These are phyloP conservation scores for Tapera naevia DNA, from an alignment of 2,797 vertebrate genomes.

Conservation along the genomic window DNA sequence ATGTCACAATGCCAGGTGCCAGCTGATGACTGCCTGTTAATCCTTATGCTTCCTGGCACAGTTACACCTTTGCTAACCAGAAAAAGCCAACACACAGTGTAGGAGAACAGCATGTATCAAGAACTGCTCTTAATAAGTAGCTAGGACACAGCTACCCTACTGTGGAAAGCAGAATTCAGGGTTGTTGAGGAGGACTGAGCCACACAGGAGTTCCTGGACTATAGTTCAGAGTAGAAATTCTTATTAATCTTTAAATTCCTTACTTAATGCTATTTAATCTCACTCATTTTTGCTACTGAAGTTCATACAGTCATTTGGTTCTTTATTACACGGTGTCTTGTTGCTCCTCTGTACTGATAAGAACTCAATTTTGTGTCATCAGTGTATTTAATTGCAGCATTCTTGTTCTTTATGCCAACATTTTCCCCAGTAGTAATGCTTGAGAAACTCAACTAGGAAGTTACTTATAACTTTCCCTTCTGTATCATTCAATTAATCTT, in stretches of 20 bases:
- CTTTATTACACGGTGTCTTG: background rate
- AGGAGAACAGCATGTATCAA: background rate
- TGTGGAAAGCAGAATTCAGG: background rate
- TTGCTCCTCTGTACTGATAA: background rate
- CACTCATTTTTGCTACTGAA: background rate
- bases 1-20: background rate
- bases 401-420: background rate
- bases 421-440: background rate
- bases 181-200: background rate
- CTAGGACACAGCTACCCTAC: background rate
- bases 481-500: background rate
- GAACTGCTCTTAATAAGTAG: background rate
- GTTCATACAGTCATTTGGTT: background rate
- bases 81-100: background rate
- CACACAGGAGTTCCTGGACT: background rate
- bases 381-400: background rate
- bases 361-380: background rate
- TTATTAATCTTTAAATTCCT: background rate
- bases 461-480: background rate
- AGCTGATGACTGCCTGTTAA: background rate
- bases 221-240: background rate
- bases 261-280: background rate
- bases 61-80: background rate
- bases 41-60: background rate
- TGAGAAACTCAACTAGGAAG: background rate